These are phyloP conservation scores for Hypsopygia costalis DNA, from an alignment of 2,888 invertebrate genomes.

Conservation along the genomic window DNA sequence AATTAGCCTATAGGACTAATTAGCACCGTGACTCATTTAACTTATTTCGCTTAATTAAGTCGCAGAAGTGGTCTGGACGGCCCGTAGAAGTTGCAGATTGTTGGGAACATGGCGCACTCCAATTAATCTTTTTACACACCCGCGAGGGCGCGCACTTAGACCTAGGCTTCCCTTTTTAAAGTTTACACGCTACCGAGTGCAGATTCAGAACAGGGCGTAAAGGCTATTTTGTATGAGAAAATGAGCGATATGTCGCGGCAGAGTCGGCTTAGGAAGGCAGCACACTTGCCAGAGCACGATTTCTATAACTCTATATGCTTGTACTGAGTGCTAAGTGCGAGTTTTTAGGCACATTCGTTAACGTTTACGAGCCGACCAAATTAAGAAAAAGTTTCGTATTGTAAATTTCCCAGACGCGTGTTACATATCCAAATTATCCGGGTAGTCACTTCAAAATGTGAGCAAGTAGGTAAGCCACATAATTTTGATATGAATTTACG, in stretches of 20 bases:
- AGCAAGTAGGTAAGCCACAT: too few species aligned
- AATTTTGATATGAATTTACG: too few species aligned
- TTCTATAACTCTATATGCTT: too few species aligned
- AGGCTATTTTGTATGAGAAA: conserved; percentile 9
- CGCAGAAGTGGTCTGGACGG: conserved; percentile 77
- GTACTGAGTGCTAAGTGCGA: too few species aligned
- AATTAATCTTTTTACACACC: conserved; percentile 81
- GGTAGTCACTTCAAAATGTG: too few species aligned
- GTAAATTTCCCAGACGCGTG: too few species aligned
- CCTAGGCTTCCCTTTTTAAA: conserved; percentile 22
- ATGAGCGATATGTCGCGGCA: neutral
- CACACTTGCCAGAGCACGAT: neutral
- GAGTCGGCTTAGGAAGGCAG: neutral
- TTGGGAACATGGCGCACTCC: conserved; percentile 76
- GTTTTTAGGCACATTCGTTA: too few species aligned
- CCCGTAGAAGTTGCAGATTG: conserved; percentile 72
- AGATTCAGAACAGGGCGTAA: conserved; percentile 8
- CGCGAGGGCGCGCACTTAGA: conserved; percentile 68
- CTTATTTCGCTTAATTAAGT: conserved; percentile 80
- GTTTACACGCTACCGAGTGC: conserved; percentile 11
- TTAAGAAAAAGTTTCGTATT: too few species aligned
- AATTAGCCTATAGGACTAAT: conserved; percentile 78
- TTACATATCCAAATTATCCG: too few species aligned
- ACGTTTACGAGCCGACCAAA: too few species aligned
- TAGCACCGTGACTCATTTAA: conserved; percentile 78